A percentile compares a stretch with the other conserved stretches of the same genome.
Evolutionary conservation across 1,140 invertebrate genomes (phyloP).

Genomic region (Cyclargus thomasi): DNA sequence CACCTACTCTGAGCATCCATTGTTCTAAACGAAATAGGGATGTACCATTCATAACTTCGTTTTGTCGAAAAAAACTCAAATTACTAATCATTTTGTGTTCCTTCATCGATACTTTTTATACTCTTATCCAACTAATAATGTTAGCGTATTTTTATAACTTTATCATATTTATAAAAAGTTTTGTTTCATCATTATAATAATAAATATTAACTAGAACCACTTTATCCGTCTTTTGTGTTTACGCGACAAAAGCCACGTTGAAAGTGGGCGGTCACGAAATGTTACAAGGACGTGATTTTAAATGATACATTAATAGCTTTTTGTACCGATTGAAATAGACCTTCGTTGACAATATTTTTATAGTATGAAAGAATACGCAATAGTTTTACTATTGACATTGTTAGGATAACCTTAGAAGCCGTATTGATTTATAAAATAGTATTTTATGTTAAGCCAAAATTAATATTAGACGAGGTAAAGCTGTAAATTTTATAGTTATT

Average conservation of each 20-base stretch:
- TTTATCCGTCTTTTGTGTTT: constrained; percentile 13
- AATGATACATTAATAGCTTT: constrained; percentile 21
- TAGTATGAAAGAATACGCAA: constrained; percentile 6
- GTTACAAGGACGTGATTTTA: constrained; percentile 45
- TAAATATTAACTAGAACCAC: not conserved
- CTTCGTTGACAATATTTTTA: constrained; percentile 5
- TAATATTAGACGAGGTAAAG: too few species aligned
- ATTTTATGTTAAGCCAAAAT: too few species aligned
- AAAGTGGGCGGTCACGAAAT: constrained; percentile 51
- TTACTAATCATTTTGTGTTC: too few species aligned
- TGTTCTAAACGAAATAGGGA: constrained; percentile 36
- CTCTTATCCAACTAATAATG: too few species aligned
- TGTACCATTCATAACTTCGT: constrained; percentile 3
- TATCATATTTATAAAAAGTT: not conserved
- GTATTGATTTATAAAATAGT: not conserved
- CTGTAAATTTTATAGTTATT: too few species aligned
- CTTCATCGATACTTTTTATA: too few species aligned
- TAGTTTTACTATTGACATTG: constrained; percentile 11
- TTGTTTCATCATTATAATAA: not conserved
- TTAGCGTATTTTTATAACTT: too few species aligned
- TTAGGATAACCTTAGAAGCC: not conserved
- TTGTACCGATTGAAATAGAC: constrained; percentile 15
- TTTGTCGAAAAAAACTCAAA: constrained; percentile 18
- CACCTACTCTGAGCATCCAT: constrained; percentile 48
- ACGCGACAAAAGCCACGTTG: constrained; percentile 38